Evolutionary conservation across 2,113 vertebrate genomes (phyloP).

Genomic region (Chloropsis hardwickii): DNA sequence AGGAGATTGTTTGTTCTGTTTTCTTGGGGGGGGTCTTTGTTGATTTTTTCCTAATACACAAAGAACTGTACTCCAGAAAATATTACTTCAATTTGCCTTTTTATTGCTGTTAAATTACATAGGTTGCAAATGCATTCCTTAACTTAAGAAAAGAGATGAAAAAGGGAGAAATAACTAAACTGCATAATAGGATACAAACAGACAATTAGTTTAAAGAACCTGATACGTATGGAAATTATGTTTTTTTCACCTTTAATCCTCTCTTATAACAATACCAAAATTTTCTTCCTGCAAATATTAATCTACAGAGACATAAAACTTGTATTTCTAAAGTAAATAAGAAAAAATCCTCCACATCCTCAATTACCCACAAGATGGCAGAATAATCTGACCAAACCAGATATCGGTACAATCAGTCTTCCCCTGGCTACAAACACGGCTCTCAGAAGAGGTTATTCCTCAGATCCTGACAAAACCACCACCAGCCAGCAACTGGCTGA

Average conservation of each 20-base stretch:
- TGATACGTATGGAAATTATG: background rate
- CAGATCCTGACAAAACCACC: background rate
- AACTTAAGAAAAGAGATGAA: background rate
- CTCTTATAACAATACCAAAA: background rate
- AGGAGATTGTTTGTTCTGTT: accelerated
- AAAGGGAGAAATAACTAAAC: background rate
- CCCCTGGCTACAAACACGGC: too few species aligned
- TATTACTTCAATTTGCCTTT: background rate
- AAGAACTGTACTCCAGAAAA: background rate
- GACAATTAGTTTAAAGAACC: background rate
- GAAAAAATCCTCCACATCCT: background rate
- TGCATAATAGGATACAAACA: background rate
- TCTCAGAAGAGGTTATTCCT: background rate
- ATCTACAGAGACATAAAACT: background rate
- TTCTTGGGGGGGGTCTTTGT: background rate
- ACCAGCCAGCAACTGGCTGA: background rate
- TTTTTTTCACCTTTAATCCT: background rate
- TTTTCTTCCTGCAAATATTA: background rate
- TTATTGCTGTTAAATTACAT: background rate
- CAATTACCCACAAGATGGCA: constrained; percentile 47
- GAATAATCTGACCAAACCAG: background rate
- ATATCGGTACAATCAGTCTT: too few species aligned
- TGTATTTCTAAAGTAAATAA: background rate
- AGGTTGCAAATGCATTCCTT: background rate
- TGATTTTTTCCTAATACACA: background rate